phyloP scores from a whole-genome alignment of 1,140 invertebrate genomes.

The Hypothenemus hampei region DNA sequence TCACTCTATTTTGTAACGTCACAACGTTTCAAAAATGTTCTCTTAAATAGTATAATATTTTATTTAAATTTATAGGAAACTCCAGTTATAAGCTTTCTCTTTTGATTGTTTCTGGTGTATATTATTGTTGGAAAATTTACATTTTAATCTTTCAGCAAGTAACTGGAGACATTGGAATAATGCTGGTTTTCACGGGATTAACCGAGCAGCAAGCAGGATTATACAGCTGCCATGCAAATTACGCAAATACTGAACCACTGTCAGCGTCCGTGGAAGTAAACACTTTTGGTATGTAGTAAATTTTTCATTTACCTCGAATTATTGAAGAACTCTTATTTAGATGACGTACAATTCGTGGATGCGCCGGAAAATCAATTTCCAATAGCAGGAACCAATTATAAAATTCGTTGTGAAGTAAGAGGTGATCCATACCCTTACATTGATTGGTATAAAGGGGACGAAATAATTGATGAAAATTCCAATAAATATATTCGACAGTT shows the following conservation, averaged over 20 bases:
- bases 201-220: constrained; percentile 69
- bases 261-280: constrained; percentile 62
- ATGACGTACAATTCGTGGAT: constrained; percentile 77
- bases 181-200: constrained; percentile 70
- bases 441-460: constrained; percentile 78
- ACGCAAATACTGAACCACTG: constrained; percentile 62
- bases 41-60: too few relatives aligned
- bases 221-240: constrained; percentile 78
- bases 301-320: too few relatives aligned
- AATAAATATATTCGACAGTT: constrained; percentile 68
- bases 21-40: too few relatives aligned
- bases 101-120: too few relatives aligned
- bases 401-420: constrained; percentile 76
- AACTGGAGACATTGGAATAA: constrained; percentile 50
- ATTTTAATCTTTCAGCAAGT: constrained; percentile 32
- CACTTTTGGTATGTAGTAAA: constrained; percentile 62
- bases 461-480: constrained; percentile 50
- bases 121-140: too few relatives aligned
- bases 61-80: too few relatives aligned
- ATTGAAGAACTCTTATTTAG: constrained; percentile 56
- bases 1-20: too few relatives aligned
- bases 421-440: constrained; percentile 78
- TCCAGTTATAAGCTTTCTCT: too few relatives aligned
- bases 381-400: constrained; percentile 67
- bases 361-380: constrained; percentile 81